Conservation (phyloP, 2,113 vertebrate genomes). For the Psephotus haematonotus region DNA sequence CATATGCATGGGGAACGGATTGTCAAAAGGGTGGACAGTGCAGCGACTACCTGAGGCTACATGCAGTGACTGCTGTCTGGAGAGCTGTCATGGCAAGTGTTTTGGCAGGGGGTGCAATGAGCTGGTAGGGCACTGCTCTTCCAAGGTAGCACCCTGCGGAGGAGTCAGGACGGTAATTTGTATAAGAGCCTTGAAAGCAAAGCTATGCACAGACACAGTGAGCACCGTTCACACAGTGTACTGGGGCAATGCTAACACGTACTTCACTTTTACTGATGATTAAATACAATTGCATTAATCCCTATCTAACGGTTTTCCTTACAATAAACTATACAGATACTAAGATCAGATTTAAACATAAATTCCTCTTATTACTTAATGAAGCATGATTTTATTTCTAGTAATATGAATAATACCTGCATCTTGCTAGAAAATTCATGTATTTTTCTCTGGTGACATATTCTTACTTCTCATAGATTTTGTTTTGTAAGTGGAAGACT, state of each 20-base stretch:
- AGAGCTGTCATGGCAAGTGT: not conserved
- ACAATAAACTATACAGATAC: not conserved
- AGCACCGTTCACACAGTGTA: not conserved
- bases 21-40: not conserved
- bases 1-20: not conserved
- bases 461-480: not conserved
- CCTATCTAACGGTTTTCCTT: not conserved
- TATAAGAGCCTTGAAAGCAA: not conserved
- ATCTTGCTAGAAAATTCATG: not conserved
- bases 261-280: not conserved
- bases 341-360: not conserved
- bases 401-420: not conserved
- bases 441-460: not conserved
- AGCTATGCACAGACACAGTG: not conserved
- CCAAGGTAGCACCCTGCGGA: not conserved
- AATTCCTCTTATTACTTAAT: not conserved
- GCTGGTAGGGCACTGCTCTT: not conserved
- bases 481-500: not conserved
- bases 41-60: not conserved
- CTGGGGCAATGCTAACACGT: accelerated
- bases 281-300: not conserved
- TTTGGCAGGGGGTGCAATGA: not conserved
- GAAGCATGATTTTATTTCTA: not conserved
- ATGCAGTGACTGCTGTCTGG: not conserved
- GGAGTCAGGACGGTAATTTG: not conserved